Conservation (phyloP, 2,888 invertebrate genomes). For the Lobophora halterata region DNA sequence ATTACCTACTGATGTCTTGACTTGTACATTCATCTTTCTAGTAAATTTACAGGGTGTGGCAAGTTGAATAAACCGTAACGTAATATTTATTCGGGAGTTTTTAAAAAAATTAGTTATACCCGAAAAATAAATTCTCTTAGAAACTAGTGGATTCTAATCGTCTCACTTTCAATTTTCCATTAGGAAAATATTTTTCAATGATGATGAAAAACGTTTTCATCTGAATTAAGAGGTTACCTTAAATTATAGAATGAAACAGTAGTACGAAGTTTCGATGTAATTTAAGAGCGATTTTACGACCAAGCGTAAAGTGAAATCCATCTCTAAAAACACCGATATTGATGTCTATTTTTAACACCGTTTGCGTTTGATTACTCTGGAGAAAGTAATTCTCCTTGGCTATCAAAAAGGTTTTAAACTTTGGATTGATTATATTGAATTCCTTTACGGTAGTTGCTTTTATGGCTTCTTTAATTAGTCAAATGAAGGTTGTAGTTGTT, state of each 20-base stretch:
- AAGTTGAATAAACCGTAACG: too few species aligned
- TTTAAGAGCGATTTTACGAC: neutral
- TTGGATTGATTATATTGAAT: constrained; percentile 6
- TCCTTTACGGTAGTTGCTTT: constrained; percentile 5
- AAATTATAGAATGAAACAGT: too few species aligned
- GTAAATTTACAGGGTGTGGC: too few species aligned
- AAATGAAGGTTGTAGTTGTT: constrained; percentile 3
- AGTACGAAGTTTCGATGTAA: neutral
- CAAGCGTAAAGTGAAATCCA: neutral
- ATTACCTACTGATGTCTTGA: constrained; percentile 4
- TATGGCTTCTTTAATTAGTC: constrained; percentile 1
- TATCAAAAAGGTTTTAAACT: constrained; percentile 13
- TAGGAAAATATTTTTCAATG: too few species aligned
- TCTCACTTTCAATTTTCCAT: too few species aligned
- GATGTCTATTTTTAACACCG: constrained; percentile 5
- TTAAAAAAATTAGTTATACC: too few species aligned
- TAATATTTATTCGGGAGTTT: too few species aligned
- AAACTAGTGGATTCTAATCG: too few species aligned
- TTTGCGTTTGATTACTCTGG: constrained; percentile 11
- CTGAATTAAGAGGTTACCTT: too few species aligned
- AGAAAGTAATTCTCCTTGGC: constrained; percentile 11
- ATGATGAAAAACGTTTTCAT: too few species aligned
- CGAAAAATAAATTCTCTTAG: too few species aligned
- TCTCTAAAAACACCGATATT: neutral
- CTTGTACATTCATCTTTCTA: too few species aligned